Base-by-base conservation (phyloP, 2,888 invertebrate genomes). In the Falcaria lacertinaria region DNA sequence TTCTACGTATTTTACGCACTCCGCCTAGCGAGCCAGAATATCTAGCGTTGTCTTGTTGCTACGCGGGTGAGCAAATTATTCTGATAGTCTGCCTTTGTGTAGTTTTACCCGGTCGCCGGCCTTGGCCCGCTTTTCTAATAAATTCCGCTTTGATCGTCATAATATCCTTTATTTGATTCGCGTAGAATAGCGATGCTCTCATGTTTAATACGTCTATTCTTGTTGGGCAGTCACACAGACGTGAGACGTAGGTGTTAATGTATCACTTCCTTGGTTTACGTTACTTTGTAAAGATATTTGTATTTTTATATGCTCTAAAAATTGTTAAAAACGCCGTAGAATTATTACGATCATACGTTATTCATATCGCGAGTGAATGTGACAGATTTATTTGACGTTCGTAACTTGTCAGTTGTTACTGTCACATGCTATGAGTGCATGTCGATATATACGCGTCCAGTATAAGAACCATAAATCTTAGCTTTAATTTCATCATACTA, bases 101-200 rank as follows among this genome's bases (percentile, higher is more conserved):
- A 36, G 22, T 36, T 36, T 15, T 15, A 15, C 22, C 13, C 22
- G 16, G 16, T 11, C 35, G 8, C 1, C 15, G 14, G 11, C 37
- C 37, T 25, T 37, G 37, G 25, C 37, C 37, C 22, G 25, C 8
- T 37, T 14, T 25, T 37, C 15, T 22, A 25, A 37, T 37, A 37
- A 8, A 37, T 37, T 37, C 37, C 15, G 15, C 34, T 22, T 2
- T 25, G 36, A 36, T 25, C 25, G 15, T 15, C 22, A 14, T 22
- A 13, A 22, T 22, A 2, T 14, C 7, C 22, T 22, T 13, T 14
- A 13, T 14, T 13, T 22, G 14, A 28, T 28, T 28, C 28, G 28
- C 28, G 28, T 28, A 11, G 28, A 28, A 28, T 28, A 28, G 28
- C 28, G 28, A 28, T 28, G 28, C 8, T 7, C 28, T 28, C 28